Base-by-base conservation (phyloP, 2,113 vertebrate genomes). In the Struthidea cinerea region DNA sequence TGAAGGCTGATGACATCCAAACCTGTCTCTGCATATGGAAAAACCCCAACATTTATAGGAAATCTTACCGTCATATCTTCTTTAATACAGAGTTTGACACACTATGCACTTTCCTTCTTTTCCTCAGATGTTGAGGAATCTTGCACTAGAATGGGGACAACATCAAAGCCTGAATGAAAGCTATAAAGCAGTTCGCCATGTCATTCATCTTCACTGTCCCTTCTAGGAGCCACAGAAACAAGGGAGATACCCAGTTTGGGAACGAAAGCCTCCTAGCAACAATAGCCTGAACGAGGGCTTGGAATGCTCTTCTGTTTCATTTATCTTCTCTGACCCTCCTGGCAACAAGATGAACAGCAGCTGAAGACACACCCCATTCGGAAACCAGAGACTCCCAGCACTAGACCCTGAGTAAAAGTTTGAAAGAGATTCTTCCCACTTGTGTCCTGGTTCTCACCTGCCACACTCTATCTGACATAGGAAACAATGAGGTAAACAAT, bases 211-310 rank as follows among this genome's bases (percentile, higher is more conserved):
- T 85, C 47, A 53, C 21, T 81, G 79, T 90, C 56, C 37, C 47
- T 89, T 61, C 47, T 74, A 61, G 37, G 56, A 90, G 68, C 28
- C 44, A 52, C 35, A 77, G 87, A 85, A 93, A 70, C 39, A 71
- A 37, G 33, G 24, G 42, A 90, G 64, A 71, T 56, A 60, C 23
- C 52, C 63, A 70, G 21, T 52, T 28, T 84, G 71, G 24, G 79
- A 93, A 71, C 27, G 35, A 81, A 84, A 92, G n/a, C 69, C 71
- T 84, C 79, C 64, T 65, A 93, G 82, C 76, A 97, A 88, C 71
- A 1, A 0, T 6, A 86, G 76, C 52, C 82, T 77, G 68, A 60
- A 75, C 1, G 3, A 94, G 37, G 7, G n/a, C 56, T 92, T 64
- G 85, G 77, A 92, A 89, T 44, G 52, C 23, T 93, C 64, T 89